phyloP scores from a whole-genome alignment of 1,140 invertebrate species.

The Drosophila pectinifera region DNA sequence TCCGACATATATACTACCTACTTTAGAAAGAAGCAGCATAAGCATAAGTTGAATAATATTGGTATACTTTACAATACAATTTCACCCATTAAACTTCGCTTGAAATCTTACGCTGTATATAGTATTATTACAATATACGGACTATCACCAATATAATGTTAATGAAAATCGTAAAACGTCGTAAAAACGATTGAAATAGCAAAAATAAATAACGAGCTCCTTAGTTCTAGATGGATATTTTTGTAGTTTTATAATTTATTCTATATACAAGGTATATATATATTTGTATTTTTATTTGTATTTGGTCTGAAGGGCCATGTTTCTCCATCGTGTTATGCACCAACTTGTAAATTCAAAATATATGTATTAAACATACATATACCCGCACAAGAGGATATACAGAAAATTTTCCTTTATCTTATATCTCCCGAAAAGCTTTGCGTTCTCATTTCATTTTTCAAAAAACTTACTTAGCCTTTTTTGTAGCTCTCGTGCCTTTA shows the following conservation, averaged over 20 bases:
- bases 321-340: neutral
- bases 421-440: constrained; percentile 42
- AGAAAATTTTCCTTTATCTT: constrained; percentile 62
- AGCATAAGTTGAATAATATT: too few relatives aligned
- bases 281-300: neutral
- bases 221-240: too few relatives aligned
- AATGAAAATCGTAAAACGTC: too few relatives aligned
- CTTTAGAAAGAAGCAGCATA: too few relatives aligned
- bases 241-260: neutral
- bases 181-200: too few relatives aligned
- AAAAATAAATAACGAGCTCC: too few relatives aligned
- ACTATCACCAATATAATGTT: too few relatives aligned
- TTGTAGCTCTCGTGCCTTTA: constrained; percentile 46
- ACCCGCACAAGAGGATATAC: constrained; percentile 7
- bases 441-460: constrained; percentile 44
- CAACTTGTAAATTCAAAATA: neutral
- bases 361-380: neutral
- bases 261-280: neutral
- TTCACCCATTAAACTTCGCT: too few relatives aligned
- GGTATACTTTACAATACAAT: too few relatives aligned
- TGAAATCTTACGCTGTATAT: too few relatives aligned
- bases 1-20: too few relatives aligned
- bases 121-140: too few relatives aligned
- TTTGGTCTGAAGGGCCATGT: neutral
- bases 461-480: constrained; percentile 60